Conservation (phyloP, 2,888 invertebrate species). For the Micoletzkya japonica region DNA sequence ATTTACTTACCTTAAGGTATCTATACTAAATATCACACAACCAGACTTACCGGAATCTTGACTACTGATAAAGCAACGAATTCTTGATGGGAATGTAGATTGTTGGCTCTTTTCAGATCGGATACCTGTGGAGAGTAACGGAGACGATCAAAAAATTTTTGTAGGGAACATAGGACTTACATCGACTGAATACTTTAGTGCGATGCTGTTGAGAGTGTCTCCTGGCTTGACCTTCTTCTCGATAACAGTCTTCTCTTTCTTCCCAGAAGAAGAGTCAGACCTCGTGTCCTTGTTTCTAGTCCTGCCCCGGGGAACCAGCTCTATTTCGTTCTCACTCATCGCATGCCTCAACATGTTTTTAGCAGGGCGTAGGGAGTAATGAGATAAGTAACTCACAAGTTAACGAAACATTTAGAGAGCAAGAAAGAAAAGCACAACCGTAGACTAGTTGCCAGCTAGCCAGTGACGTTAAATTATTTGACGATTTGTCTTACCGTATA, state of each 20-base stretch:
- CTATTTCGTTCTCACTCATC: too few species aligned
- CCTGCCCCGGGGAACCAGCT: too few species aligned
- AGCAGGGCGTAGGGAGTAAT: too few species aligned
- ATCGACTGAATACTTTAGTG: slow-evolving; percentile 59
- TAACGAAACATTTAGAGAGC: background rate
- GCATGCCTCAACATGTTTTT: too few species aligned
- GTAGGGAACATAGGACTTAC: slow-evolving; percentile 36
- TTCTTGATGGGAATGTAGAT: slow-evolving; percentile 57
- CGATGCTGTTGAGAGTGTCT: slow-evolving; percentile 58
- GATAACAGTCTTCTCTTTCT: slow-evolving; percentile 48
- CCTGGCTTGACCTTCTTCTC: slow-evolving; percentile 55
- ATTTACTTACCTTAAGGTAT: slow-evolving; percentile 15
- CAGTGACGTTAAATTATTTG: too few species aligned
- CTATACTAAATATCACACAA: background rate
- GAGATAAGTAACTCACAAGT: background rate
- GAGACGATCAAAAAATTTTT: background rate
- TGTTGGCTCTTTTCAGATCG: slow-evolving; percentile 60
- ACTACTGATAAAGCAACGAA: slow-evolving; percentile 49
- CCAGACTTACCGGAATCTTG: slow-evolving; percentile 54
- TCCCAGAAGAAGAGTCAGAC: too few species aligned
- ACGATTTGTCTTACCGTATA: too few species aligned
- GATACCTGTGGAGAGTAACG: slow-evolving; percentile 45
- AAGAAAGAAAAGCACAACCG: background rate
- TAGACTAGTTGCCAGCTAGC: too few species aligned
- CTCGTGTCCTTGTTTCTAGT: too few species aligned